Base-by-base conservation (phyloP, 2,888 invertebrate species). In the Sarcophaga caerulescens region DNA sequence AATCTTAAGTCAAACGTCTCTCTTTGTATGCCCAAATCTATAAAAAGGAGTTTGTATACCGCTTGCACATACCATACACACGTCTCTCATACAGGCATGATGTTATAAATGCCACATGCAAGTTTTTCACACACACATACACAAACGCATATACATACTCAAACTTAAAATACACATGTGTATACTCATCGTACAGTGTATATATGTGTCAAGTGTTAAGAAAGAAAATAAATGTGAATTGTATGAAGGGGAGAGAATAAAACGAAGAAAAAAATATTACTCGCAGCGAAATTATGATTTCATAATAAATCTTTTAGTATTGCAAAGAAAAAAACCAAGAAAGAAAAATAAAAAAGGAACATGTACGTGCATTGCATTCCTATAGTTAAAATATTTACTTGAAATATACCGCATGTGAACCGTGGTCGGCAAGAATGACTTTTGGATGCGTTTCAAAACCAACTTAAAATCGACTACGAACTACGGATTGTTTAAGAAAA, bases 221-320 rank as follows among this genome's bases (percentile, higher is more conserved):
- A 12, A 47, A 11, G 74, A 10, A 59, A 19, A 68, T 35, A 21
- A 14, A 52, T 73, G 47, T 62, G 65, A 69, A 14, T 52, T 52
- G 57, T 76, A 44, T 75, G 25, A 79, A 75, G 70, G 60, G 17
- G 65, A 45, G 45, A 21, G n/a, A 65, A 74, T 68, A 68, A 73
- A 71, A 69, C 62, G 77, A 66, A 65, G 47, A 74, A 73, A 81
- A 81, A 35, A 71, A 85, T 85, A 75, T 83, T 63, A 85, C 83
- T 85, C 47, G 62, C 76, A 80, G 85, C 80, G 68, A 80, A 85
- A 85, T 85, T 85, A 85, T 85, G 83, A 83, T 85, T 83, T 80
- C 79, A 73, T 80, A 83, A 83, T 85, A 85, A 85, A 85, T 85
- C 85, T 73, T 83, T 85, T 80, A 68, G 44, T 80, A 76, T 85